phyloP scores from a whole-genome alignment of 2,888 invertebrate species.

The Ennomos erosarius region DNA sequence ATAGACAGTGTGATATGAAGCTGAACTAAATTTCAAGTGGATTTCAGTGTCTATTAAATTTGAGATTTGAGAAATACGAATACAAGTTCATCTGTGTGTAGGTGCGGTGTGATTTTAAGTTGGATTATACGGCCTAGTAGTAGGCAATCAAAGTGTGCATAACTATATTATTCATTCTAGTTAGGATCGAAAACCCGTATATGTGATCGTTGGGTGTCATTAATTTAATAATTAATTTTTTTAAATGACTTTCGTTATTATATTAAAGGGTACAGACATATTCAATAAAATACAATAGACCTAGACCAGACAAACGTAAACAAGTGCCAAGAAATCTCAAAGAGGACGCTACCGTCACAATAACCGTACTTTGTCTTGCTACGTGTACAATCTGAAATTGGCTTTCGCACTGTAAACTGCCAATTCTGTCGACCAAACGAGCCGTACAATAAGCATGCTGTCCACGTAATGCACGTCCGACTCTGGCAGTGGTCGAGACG shows the following conservation, averaged over 20 bases:
- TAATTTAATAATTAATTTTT: no score
- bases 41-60: no score
- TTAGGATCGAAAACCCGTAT: no score
- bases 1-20: constrained; percentile 44
- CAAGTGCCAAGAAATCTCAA: constrained; percentile 50
- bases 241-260: no score
- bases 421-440: constrained; percentile 65
- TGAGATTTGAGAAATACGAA: no score
- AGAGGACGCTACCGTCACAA: constrained; percentile 51
- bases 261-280: no score
- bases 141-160: no score
- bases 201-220: no score
- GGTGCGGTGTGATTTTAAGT: no score
- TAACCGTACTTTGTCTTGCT: constrained; percentile 60
- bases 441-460: constrained; percentile 60
- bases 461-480: constrained; percentile 62
- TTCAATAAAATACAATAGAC: not conserved
- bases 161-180: no score
- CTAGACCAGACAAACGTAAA: constrained; percentile 10
- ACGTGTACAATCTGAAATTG: constrained; percentile 67
- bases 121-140: no score
- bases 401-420: constrained; percentile 58
- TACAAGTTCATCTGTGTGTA: no score
- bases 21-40: constrained; percentile 8
- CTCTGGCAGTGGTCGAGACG: constrained; percentile 37